Percentiles rank a stretch among this genome's conserved stretches.
Conservation (phyloP, 2,888 invertebrate genomes). For the Celastrina argiolus region DNA sequence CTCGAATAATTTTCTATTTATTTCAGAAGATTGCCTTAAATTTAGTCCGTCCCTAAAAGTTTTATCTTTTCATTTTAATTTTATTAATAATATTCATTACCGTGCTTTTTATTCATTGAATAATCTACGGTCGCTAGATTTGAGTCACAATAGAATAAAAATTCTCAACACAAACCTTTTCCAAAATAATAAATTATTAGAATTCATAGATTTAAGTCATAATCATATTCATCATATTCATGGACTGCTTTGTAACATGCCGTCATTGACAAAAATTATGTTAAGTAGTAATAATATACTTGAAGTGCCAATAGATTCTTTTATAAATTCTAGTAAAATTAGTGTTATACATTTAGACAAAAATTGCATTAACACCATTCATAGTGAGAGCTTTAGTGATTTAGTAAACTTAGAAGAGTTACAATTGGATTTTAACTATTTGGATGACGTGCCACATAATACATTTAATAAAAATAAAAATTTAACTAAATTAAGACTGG, state of each 20-base stretch:
- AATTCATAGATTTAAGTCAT: constrained; percentile 90
- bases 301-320: constrained; percentile 89
- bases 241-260: constrained; percentile 88
- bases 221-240: constrained; percentile 93
- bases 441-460: constrained; percentile 87
- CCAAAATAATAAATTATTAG: constrained; percentile 85
- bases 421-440: constrained; percentile 90
- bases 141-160: constrained; percentile 92
- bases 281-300: constrained; percentile 93
- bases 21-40: constrained; percentile 89
- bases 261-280: constrained; percentile 87
- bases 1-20: constrained; percentile 90
- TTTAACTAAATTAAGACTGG: constrained; percentile 88
- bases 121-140: constrained; percentile 88
- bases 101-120: constrained; percentile 86
- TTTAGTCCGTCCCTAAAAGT: constrained; percentile 89
- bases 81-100: constrained; percentile 86
- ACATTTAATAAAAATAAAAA: constrained; percentile 86
- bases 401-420: constrained; percentile 87
- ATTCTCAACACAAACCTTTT: constrained; percentile 87
- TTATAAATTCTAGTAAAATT: constrained; percentile 87
- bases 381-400: constrained; percentile 87
- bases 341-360: constrained; percentile 90
- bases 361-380: constrained; percentile 89
- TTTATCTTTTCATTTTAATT: constrained; percentile 91